Evolutionary conservation across 2,888 invertebrate species (phyloP).

Genomic region (Pyrgus malvae): DNA sequence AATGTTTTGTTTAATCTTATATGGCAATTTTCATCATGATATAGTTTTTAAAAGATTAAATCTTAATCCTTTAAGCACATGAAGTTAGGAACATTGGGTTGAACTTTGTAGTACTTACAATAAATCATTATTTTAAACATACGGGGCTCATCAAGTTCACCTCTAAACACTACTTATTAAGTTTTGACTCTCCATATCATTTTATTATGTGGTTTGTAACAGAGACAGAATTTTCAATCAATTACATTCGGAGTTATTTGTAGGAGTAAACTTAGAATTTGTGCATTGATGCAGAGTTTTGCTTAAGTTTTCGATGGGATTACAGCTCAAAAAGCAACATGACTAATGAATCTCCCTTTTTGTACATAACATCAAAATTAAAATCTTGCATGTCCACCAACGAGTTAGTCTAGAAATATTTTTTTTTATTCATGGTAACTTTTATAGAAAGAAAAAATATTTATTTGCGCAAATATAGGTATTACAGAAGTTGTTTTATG

Average conservation of each 20-base stretch:
- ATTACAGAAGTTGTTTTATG: too few relatives aligned
- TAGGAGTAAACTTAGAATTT: too few relatives aligned
- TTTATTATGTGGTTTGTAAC: slow-evolving; percentile 29
- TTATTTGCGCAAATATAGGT: too few relatives aligned
- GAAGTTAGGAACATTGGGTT: not conserved
- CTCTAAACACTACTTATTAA: slow-evolving; percentile 3
- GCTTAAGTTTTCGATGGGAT: not conserved
- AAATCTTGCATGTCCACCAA: slow-evolving; percentile 39
- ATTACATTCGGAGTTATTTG: too few relatives aligned
- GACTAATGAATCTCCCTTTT: not conserved
- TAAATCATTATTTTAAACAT: not conserved
- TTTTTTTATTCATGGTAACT: slow-evolving; percentile 32
- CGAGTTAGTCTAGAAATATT: slow-evolving; percentile 34
- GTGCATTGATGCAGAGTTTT: too few relatives aligned
- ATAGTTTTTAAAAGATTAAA: not conserved
- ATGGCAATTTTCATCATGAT: not conserved
- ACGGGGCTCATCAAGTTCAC: not conserved
- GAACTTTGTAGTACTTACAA: not conserved
- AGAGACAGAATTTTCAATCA: slow-evolving; percentile 21
- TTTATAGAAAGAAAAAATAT: too few relatives aligned
- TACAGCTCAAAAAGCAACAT: not conserved
- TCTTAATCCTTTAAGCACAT: not conserved
- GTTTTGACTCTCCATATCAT: slow-evolving; percentile 28
- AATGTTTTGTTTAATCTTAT: slow-evolving; percentile 21
- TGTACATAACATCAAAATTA: slow-evolving; percentile 23